Evolutionary conservation across 2,888 invertebrate species (phyloP), one percentile per base, ranked within the genome.

Genomic region (Megastigmus dorsalis): DNA sequence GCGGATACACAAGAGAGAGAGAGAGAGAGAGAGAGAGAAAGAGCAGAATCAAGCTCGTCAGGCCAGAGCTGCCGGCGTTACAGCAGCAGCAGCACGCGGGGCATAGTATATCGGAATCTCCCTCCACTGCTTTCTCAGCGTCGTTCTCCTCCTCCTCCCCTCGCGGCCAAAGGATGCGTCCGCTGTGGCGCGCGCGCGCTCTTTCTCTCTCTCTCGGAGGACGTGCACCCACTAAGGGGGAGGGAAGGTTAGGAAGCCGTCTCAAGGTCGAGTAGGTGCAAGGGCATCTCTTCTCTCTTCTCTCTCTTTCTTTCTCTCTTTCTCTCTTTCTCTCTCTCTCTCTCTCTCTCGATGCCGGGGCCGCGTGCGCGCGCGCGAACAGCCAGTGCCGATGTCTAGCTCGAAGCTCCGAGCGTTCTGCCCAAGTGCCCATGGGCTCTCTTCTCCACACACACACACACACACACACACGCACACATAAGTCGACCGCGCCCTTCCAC

Each of bases 211-310:
- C n/a, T n/a, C n/a, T n/a, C n/a, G 30, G 65, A 70, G 75, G 74
- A 74, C 57, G 65, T 55, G 62, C 70, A 75, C 66, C 55, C 59
- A 62, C 45, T 18, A 55, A 20, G 43, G 60, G 33, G 57, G 52
- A 70, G 74, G 76, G 74, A 77, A 77, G 77, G 77, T 77, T 77
- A 74, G 77, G 74, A 68, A 71, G 77, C 77, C 71, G 77, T 74
- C 74, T 76, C 74, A 77, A 77, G 77, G 77, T 74, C 77, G 77
- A 23, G 57, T 41, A 48, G 71, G 74, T 77, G 74, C 77, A 78
- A 78, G 77, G 68, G 76, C 74, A 74, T 52, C 70, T 63, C 57
- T n/a, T n/a, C n/a, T n/a, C n/a, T n/a, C n/a, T n/a, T n/a, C n/a
- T n/a, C n/a, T n/a, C n/a, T n/a, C n/a, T n/a, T n/a, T n/a, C n/a